Conservation (phyloP, 2,797 vertebrate species). For the Anabacerthia variegaticeps region DNA sequence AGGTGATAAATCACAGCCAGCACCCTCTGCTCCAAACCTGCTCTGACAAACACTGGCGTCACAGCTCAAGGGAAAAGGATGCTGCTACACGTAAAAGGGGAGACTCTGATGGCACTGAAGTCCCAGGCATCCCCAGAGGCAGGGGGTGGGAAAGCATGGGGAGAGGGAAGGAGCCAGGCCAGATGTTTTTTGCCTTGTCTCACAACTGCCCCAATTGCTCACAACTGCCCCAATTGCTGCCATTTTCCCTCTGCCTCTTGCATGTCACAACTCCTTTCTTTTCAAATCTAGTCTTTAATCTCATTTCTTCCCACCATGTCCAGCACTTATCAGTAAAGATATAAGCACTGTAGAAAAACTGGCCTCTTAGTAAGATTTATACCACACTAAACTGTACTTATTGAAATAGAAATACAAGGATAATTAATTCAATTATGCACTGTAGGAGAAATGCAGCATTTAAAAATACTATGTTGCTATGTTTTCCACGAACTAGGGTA, state of each 20-base stretch:
- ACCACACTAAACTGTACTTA: not conserved
- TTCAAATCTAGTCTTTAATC: not conserved
- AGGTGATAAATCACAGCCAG: not conserved
- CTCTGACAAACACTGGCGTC: not conserved
- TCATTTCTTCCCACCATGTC: not conserved
- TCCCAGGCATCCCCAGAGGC: not conserved
- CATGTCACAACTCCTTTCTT: not conserved
- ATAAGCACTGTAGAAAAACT: not conserved
- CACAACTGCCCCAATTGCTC: rapidly evolving
- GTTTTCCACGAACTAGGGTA: not conserved
- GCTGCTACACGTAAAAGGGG: not conserved
- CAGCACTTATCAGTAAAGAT: not conserved
- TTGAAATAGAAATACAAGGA: not conserved
- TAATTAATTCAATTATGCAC: not conserved
- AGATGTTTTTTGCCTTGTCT: not conserved
- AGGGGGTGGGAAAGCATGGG: not conserved
- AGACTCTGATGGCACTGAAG: not conserved
- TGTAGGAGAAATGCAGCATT: not conserved
- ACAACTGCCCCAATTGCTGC: rapidly evolving
- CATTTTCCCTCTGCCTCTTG: not conserved
- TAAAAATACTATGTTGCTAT: not conserved
- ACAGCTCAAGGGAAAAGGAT: not conserved
- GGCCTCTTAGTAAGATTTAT: not conserved
- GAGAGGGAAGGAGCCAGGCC: not conserved
- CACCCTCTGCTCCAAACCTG: not conserved